Evolutionary conservation across 2,797 vertebrate genomes (phyloP), one percentile per base, ranked within the genome.

Genomic region (Mionectes olivaceus): DNA sequence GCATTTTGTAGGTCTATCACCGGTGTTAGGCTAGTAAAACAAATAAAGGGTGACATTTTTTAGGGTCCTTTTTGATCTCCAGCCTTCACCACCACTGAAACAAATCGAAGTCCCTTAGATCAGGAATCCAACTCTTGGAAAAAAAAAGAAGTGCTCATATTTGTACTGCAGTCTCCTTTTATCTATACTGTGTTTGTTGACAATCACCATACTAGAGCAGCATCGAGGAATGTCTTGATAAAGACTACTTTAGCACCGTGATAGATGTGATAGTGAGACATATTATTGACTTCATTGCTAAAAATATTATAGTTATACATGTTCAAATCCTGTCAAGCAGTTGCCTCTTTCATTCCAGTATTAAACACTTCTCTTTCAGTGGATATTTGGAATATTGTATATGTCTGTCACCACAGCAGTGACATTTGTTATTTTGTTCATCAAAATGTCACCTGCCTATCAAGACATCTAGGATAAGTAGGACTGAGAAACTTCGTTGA

Each of bases 361-460:
- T 86, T 89, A 88, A 93, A 85, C 65, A 41, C 47, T 87, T 83
- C 37, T 81, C 50, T 85, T 94, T 78, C 61, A 68, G 61, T 73
- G 89, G 94, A 83, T 95, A 94, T 88, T 83, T 92, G 84, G 87
- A 94, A 85, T 94, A 86, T 74, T 91, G 69, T 86, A 24, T 50
- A 64, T n/a, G 73, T 92, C 94, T 92, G 61, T 92, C 84, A 94
- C 79, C 61, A 63, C 89, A 88, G 87, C 47, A 78, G 65, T 88
- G 92, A 85, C 87, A 89, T 94, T 95, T 95, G 84, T 83, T 90
- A 92, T 94, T 95, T 91, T 83, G 41, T 59, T 96, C 69, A 65
- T 94, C 89, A 91, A 78, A 92, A 83, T 78, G 85, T 89, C 94
- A 96, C 92, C 90, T 93, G 90, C 89, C 93, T 93, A 76, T 94